These are phyloP conservation scores for Falco columbarius DNA, from an alignment of 2,797 vertebrate species.

Conservation along the genomic window DNA sequence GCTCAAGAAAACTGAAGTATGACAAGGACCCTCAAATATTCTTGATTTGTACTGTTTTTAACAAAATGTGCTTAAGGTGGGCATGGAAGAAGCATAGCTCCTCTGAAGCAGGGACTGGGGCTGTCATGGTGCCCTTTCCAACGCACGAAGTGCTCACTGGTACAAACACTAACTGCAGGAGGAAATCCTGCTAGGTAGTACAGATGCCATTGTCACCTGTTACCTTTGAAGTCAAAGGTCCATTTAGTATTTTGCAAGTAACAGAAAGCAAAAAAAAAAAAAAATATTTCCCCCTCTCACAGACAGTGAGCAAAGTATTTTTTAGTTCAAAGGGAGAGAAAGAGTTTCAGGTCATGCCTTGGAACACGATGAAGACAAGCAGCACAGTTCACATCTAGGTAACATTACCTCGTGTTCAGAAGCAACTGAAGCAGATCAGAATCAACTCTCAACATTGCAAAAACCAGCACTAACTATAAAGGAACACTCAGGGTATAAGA, in stretches of 20 bases:
- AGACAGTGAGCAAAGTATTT: neutral
- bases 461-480: neutral
- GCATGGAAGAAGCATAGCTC: neutral
- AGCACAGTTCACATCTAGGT: neutral
- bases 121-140: neutral
- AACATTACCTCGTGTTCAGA: neutral
- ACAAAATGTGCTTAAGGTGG: neutral
- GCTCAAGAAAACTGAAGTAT: neutral
- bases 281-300: rapidly evolving
- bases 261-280: neutral
- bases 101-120: neutral
- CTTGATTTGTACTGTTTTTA: neutral
- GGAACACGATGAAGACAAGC: neutral
- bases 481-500: neutral
- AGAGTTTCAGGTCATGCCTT: neutral
- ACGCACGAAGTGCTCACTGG: rapidly evolving
- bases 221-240: neutral
- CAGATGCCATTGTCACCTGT: neutral
- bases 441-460: neutral
- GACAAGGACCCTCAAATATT: neutral
- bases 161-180: neutral
- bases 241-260: neutral
- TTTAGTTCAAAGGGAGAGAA: neutral
- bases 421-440: neutral
- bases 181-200: neutral